Evolutionary conservation across 2,888 invertebrate species (phyloP), one percentile per base, ranked within the genome.

Genomic region (Rutpela maculata): DNA sequence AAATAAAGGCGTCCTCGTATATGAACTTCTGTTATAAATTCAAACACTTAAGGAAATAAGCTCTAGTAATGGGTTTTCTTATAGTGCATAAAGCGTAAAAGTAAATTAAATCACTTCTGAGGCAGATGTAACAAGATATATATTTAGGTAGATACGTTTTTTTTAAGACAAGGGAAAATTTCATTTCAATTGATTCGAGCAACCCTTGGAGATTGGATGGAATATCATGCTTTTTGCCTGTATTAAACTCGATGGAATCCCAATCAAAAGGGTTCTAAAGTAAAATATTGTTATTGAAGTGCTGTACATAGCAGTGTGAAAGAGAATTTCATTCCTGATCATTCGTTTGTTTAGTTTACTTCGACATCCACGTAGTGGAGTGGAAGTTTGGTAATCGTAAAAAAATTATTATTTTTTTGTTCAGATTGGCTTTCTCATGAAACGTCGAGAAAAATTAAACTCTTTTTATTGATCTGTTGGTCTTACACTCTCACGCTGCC

Each of bases 171-270:
- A 60, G 26, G 15, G 12, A 60, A 60, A 26, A 60, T 22, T 60
- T 60, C 60, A 22, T 60, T 60, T 26, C 18, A 22, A 60, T 22
- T 60, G 60, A 60, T 60, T 60, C 22, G 26, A 10, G 60, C 17
- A 60, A 26, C 26, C 12, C 60, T 9, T 60, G 11, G 22, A 18
- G 15, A 60, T 60, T 18, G 59, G 60, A 60, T 15, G 18, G 26
- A 12, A 43, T 43, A 43, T 43, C 43, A 26, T 60, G 12, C 26
- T 15, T 12, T 18, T 22, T 60, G 2, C 60, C 4, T 60, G 9
- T 35, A 35, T 35, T 60, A 19, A 12, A 60, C 60, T 22, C 22
- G 2, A 22, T 60, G 15, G 60, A 26, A 19, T 60, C 15, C 7
- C 26, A 6, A 15, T 60, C 10, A 60, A 26, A 60, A 60, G 12